These are phyloP conservation scores for Dendrocincla fuliginosa DNA, from an alignment of 2,797 vertebrate genomes.

Conservation along the genomic window DNA sequence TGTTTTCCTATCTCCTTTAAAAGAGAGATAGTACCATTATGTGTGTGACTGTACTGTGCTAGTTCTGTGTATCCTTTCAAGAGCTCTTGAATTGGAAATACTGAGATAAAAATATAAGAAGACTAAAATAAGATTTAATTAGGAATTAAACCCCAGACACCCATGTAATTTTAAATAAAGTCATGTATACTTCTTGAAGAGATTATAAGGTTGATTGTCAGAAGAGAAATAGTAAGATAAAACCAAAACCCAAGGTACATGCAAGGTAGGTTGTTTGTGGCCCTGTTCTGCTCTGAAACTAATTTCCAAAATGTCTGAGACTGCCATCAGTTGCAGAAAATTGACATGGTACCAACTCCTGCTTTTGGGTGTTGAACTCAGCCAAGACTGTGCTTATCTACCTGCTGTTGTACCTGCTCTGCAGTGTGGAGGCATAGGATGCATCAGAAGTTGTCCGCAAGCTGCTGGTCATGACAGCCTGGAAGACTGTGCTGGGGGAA, in stretches of 20 bases:
- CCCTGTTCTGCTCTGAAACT: neutral
- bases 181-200: neutral
- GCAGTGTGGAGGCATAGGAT: neutral
- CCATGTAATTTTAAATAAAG: slow-evolving; percentile 29
- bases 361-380: neutral
- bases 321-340: neutral
- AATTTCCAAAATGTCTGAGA: neutral
- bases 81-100: slow-evolving; percentile 8
- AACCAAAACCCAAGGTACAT: neutral
- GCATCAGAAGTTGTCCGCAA: neutral
- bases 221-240: neutral
- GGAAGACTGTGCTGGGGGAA: neutral
- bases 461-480: fast-evolving
- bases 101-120: slow-evolving; percentile 32
- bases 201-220: neutral
- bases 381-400: neutral
- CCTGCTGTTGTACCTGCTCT: neutral
- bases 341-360: neutral
- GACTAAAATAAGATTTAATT: slow-evolving; percentile 33
- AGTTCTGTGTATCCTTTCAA: neutral
- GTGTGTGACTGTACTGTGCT: neutral
- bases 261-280: neutral
- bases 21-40: neutral
- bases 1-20: neutral
- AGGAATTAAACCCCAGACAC: slow-evolving; percentile 16